Evolutionary conservation across 1,140 invertebrate genomes (phyloP).

Genomic region (Eurosta solidaginis): DNA sequence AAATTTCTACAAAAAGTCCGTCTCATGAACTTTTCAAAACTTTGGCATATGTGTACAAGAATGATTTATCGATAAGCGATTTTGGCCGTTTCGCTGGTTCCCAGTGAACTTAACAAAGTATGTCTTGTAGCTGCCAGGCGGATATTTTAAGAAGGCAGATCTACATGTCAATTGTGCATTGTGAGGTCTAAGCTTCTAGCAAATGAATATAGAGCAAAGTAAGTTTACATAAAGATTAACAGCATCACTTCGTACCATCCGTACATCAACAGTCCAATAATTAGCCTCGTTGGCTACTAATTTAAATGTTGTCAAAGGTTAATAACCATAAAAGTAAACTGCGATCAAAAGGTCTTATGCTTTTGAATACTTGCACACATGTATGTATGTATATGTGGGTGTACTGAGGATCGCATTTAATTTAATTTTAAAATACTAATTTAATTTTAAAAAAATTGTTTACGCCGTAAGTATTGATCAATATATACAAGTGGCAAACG

Average conservation of each 20-base stretch:
- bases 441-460: not conserved
- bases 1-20: too few species aligned
- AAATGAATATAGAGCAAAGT: too few species aligned
- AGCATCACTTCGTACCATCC: not conserved
- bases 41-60: too few species aligned
- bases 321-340: not conserved
- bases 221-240: too few species aligned
- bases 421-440: not conserved
- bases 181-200: too few species aligned
- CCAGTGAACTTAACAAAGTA: too few species aligned
- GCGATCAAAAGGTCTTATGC: not conserved
- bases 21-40: too few species aligned
- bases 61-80: too few species aligned
- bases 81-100: too few species aligned
- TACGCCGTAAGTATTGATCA: constrained; percentile 1
- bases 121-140: too few species aligned
- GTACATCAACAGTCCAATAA: not conserved
- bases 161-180: too few species aligned
- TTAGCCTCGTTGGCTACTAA: not conserved
- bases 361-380: not conserved
- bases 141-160: too few species aligned
- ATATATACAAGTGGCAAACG: not conserved
- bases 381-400: not conserved
- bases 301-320: constrained; percentile 33
- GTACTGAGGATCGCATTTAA: not conserved